Evolutionary conservation across 2,113 vertebrate species (phyloP).

Genomic region (Arvicanthis niloticus): DNA sequence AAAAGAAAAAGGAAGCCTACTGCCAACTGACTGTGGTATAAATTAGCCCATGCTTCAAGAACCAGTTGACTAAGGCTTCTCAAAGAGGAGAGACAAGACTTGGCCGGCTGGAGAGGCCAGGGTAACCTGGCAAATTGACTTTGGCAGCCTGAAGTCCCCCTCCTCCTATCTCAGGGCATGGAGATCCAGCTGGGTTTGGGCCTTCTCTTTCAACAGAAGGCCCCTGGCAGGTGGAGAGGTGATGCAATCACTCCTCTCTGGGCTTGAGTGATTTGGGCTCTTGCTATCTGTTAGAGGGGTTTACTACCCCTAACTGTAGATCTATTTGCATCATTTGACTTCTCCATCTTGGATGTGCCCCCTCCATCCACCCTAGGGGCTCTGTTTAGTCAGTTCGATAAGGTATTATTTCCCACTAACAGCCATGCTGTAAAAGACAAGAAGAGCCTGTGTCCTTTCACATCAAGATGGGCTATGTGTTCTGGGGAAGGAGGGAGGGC

Average conservation of each 20-base stretch:
- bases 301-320: not conserved
- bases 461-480: not conserved
- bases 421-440: not conserved
- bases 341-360: not conserved
- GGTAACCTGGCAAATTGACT: not conserved
- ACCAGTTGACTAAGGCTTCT: conserved; percentile 54
- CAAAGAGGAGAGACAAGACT: not conserved
- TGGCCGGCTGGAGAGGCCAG: not conserved
- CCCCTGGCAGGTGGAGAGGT: not conserved
- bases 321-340: not conserved
- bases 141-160: not conserved
- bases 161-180: not conserved
- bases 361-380: not conserved
- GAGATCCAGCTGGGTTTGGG: not conserved
- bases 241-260: not conserved
- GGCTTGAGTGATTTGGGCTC: not conserved
- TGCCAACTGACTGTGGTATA: conserved; percentile 31
- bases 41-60: conserved; percentile 31
- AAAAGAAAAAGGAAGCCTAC: not conserved
- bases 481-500: too few species aligned
- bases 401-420: not conserved
- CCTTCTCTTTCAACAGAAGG: not conserved
- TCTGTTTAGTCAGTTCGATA: not conserved
- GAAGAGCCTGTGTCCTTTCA: not conserved
- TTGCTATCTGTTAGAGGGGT: not conserved